Conservation (phyloP, 2,113 vertebrate species). For the Caretta caretta region DNA sequence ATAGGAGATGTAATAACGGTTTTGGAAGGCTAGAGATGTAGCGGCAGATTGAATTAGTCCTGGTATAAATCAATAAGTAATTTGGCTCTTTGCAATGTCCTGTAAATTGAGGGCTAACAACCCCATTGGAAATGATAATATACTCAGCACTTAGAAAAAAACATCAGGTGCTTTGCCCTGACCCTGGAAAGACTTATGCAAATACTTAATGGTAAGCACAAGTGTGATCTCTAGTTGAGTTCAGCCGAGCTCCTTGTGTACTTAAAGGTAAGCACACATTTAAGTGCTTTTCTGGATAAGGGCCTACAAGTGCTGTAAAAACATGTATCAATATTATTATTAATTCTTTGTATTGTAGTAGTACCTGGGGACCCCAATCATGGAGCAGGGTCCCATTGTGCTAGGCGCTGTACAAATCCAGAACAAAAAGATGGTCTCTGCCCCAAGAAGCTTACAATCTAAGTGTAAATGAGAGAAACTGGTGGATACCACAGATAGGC, state of each 20-base stretch:
- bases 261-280: neutral
- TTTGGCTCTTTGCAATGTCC: neutral
- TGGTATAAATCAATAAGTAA: neutral
- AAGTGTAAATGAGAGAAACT: neutral
- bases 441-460: neutral
- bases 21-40: neutral
- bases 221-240: neutral
- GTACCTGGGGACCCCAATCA: neutral
- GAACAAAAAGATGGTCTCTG: neutral
- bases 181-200: neutral
- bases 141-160: neutral
- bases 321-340: neutral
- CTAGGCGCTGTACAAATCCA: neutral
- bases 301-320: neutral
- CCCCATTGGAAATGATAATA: neutral
- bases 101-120: neutral
- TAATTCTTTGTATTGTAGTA: neutral
- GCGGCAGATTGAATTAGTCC: neutral
- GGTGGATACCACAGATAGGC: neutral
- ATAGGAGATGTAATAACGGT: neutral
- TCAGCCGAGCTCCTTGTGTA: neutral
- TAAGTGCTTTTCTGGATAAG: neutral
- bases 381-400: neutral
- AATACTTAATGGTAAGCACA: neutral
- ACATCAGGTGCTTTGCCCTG: neutral